Base-by-base conservation (phyloP, 37 sponge, comb jelly and placozoan species). In the Spongia lamella region DNA sequence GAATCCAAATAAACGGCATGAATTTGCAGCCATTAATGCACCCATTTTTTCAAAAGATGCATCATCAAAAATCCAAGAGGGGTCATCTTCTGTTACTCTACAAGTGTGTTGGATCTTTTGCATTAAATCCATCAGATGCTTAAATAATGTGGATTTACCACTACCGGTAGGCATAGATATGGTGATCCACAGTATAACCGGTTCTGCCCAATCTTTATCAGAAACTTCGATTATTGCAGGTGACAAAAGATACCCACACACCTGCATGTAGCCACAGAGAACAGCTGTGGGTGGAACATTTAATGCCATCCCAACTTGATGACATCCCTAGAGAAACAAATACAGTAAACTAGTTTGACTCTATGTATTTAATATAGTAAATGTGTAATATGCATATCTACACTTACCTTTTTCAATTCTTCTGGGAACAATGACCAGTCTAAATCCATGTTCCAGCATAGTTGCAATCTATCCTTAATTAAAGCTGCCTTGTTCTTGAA, bases 21-120 rank as follows among this genome's bases (percentile, higher is more conserved):
- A 29, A 56, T 84, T 84, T 3, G 35, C 77, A 38, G 64, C 38
- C 84, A 84, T 84, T 7, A 84, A n/a, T 4, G 64, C 62, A n/a
- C 84, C 84, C 78, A 84, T 73, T 37, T 84, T 84, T 38, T 84
- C 72, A 33, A 76, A 76, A 0, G 77, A 62, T 7, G 39, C 63
- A 38, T 84, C 84, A 29, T 76, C 77, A 14, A 84, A 31, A 22
- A 54, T 55, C 84, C 84, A 83, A 1, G 76, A 65, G 0, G 70
- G 53, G 14, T 66, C 63, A 5, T 4, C 24, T 0, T 61, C 65
- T 3, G 34, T 22, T 1, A 57, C 9, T 2, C 40, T 24, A 43
- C 69, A 60, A 25, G 26, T 56, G 25, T 1, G 1, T 0, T 62
- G 61, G 3, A 53, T 70, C 27, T 50, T 29, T 0, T 25, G 2